Percentiles rank a stretch among this genome's conserved stretches.
Conservation (phyloP, 2,888 invertebrate species). For the Agriopis marginaria region DNA sequence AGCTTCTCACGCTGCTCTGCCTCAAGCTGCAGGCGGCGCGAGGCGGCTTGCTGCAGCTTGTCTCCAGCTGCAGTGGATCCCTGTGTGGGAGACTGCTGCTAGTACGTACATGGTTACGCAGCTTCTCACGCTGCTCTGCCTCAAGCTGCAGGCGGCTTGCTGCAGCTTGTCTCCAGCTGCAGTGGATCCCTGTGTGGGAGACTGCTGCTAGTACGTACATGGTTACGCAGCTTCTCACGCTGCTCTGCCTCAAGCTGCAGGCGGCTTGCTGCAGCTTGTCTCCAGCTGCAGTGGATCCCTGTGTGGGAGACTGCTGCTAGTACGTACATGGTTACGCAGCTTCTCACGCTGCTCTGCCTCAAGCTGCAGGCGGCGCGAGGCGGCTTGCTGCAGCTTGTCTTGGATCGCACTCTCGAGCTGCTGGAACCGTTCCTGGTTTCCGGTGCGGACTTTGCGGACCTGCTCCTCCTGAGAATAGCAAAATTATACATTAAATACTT, state of each 20-base stretch:
- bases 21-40: not conserved
- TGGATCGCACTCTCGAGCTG: slow-evolving; percentile 90
- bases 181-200: too few species aligned
- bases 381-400: slow-evolving; percentile 81
- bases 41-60: not conserved
- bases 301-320: too few species aligned
- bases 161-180: too few species aligned
- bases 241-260: not conserved
- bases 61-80: not conserved
- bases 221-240: too few species aligned
- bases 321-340: slow-evolving; percentile 87
- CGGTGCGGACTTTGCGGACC: slow-evolving; percentile 89
- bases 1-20: too few species aligned
- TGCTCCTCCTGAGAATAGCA: slow-evolving; percentile 88
- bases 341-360: slow-evolving; percentile 93
- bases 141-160: not conserved
- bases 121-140: too few species aligned
- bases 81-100: too few species aligned
- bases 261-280: not conserved
- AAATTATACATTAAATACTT: not conserved
- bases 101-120: not conserved
- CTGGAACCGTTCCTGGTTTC: slow-evolving; percentile 89
- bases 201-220: too few species aligned
- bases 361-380: slow-evolving; percentile 90
- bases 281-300: not conserved